Evolutionary conservation across 92 coral and sea anemone species (phyloP), one percentile per base, ranked within the genome.

Genomic region (Phenganax subtilis): DNA sequence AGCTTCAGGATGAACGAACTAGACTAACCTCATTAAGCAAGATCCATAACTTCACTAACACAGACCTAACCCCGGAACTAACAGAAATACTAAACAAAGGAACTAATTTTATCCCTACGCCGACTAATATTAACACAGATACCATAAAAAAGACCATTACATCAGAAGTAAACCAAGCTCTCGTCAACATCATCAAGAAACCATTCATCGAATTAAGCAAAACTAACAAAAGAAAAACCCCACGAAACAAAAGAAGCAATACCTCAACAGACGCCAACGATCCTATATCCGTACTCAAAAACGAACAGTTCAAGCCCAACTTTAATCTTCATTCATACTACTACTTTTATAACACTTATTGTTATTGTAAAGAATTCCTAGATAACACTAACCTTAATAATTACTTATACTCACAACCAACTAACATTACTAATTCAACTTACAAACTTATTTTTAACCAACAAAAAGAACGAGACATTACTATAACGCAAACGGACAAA

Each of bases 301-400:
- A 37, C 47, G 47, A 37, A 37, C 47, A 37, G 5, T 37, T 63
- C n/a, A 31, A 54, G 57, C 86, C 84, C 17, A 20, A 75, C 60
- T 84, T 84, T 64, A 84, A 84, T 75, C 51, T 75, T 11, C 56
- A 75, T 16, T 28, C 75, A 11, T 57, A 51, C 6, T 72, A 74
- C 11, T 37, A 37, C 5, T 37, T 37, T 37, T 37, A 37, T 37
- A 37, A 37, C 5, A 37, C 47, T 37, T 37, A 28, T 8, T 55
- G n/a, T 10, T 57, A 59, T 15, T n/a, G 72, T 8, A 53, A 76
- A 25, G 71, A 61, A 0, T 58, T 12, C n/a, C 51, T 75, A 61
- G 14, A 57, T 37, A 20, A 29, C 0, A 4, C 55, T 71, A 71
- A 71, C 12, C 51, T 71, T 11, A 37, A 44, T 31, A 71, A 71